Percentiles rank a stretch among this genome's conserved stretches.
Evolutionary conservation across 2,113 vertebrate genomes (phyloP).

Genomic region (Orientallactaga bullata): DNA sequence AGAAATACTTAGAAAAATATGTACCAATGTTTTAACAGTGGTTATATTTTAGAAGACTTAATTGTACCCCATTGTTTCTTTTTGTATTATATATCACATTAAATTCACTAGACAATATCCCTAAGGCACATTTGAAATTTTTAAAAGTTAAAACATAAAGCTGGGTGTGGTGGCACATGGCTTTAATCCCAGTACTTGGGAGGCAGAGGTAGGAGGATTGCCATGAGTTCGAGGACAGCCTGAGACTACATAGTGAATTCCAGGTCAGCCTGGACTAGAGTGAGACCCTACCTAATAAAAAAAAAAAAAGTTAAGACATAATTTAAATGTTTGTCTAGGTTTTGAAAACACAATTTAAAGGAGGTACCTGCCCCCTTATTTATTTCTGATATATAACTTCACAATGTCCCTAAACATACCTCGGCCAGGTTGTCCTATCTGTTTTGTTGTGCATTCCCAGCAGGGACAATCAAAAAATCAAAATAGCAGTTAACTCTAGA

Average conservation of each 20-base stretch:
- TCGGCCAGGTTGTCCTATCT: no score
- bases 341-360: slow-evolving; percentile 23
- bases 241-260: no score
- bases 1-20: background rate
- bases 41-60: background rate
- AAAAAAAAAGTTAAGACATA: slow-evolving; percentile 11
- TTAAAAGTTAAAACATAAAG: slow-evolving; percentile 30
- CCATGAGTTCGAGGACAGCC: no score
- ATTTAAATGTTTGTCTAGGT: slow-evolving; percentile 7
- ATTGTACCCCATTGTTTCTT: slow-evolving; percentile 15
- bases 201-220: no score
- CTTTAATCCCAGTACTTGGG: no score
- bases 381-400: background rate
- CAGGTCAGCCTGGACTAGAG: no score
- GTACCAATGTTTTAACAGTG: background rate
- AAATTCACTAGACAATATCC: background rate
- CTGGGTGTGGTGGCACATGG: no score
- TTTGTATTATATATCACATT: background rate
- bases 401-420: no score
- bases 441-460: no score
- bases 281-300: no score
- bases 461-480: no score
- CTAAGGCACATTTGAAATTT: slow-evolving; percentile 13
- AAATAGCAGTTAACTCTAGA: no score
- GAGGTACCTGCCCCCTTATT: background rate